These are phyloP conservation scores for Agapostemon virescens DNA, from an alignment of 2,888 invertebrate genomes.

Conservation along the genomic window DNA sequence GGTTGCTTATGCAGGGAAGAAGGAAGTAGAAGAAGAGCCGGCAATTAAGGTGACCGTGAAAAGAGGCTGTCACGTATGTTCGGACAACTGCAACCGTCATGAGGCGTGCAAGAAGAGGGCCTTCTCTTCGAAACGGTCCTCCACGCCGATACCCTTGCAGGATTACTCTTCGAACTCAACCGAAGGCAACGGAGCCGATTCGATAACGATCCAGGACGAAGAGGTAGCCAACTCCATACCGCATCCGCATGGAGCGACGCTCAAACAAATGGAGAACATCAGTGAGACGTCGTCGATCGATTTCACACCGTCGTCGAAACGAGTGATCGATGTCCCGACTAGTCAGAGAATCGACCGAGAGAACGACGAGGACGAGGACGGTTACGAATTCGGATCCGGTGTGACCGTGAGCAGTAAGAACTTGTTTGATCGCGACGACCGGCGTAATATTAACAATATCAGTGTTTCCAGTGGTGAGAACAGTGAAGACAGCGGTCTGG, in stretches of 20 bases:
- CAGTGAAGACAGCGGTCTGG: slow-evolving; percentile 76
- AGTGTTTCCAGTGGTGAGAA: slow-evolving; percentile 78
- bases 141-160: slow-evolving; percentile 47
- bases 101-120: slow-evolving; percentile 58
- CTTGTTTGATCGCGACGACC: slow-evolving; percentile 65
- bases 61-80: slow-evolving; percentile 73
- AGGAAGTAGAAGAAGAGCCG: slow-evolving; percentile 73
- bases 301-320: slow-evolving; percentile 34
- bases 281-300: slow-evolving; percentile 48
- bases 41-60: slow-evolving; percentile 71
- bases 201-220: slow-evolving; percentile 23
- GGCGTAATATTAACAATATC: slow-evolving; percentile 76
- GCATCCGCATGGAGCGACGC: slow-evolving; percentile 20
- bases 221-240: slow-evolving; percentile 17
- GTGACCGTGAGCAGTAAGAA: slow-evolving; percentile 72
- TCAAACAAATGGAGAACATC: slow-evolving; percentile 28
- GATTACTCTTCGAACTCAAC: slow-evolving; percentile 30
- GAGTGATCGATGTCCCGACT: slow-evolving; percentile 59
- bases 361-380: slow-evolving; percentile 69
- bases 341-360: slow-evolving; percentile 59
- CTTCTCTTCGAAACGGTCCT: slow-evolving; percentile 38
- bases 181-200: slow-evolving; percentile 29
- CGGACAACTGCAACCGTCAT: slow-evolving; percentile 65
- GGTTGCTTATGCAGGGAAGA: slow-evolving; percentile 68
- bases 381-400: slow-evolving; percentile 72